Base-by-base conservation (phyloP, 1,140 invertebrate species). In the Trachelipus rathkii region DNA sequence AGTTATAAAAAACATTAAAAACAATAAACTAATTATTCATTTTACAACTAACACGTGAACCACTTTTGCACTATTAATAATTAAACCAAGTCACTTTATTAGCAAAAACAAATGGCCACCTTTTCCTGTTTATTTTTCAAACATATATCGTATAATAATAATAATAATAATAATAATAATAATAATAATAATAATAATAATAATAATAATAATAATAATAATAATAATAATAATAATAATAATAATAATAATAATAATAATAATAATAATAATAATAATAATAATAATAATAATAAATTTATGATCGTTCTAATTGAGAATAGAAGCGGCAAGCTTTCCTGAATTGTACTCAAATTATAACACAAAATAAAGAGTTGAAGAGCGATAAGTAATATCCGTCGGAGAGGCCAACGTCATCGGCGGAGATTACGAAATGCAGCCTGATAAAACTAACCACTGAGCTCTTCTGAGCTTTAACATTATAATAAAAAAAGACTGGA, bases 241-340 rank as follows among this genome's bases (percentile, higher is more conserved):
- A 70, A 70, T 70, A 70, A 24, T 70, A 70, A 70, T 70, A 70
- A 21, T 70, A 70, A 24, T 70, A 60, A 60, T 60, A 60, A 60
- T 60, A 60, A 60, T 60, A 60, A 60, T 60, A 60, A 60, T 60
- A 60, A 60, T 60, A 60, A 60, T 21, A 60, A 60, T 60, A 60
- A 60, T 60, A 60, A 60, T 60, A 60, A 60, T 21, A 60, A 60
- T 21, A 60, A 33, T 33, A 33, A 33, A 3, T 33, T 33, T 33
- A 33, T 33, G 1, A 33, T 33, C 1, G 1, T 33, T 33, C 33
- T 33, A 3, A 33, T 33, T 33, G 6, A 33, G 33, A 33, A 33
- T 33, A 33, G 6, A 33, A 33, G 6, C 6, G 6, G 33, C 33
- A 6, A 33, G 6, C 33, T 6, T 1, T 33, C 33, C 33, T 6